Evolutionary conservation across 92 coral and sea anemone genomes (phyloP).

Genomic region (Porites rus): DNA sequence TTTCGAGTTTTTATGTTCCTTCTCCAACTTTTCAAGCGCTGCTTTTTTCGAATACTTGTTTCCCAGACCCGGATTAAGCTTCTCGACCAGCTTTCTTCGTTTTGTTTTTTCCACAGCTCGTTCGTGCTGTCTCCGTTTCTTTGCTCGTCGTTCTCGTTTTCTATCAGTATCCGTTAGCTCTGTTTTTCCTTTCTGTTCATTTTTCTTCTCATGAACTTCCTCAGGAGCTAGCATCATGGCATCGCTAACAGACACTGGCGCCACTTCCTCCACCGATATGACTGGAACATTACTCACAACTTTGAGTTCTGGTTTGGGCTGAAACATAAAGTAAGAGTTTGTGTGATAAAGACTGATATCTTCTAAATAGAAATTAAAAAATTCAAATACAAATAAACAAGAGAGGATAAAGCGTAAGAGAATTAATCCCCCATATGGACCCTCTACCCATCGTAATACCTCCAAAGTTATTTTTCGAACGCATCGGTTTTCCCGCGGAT

Average conservation of each 20-base stretch:
- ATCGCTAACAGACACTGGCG: slow-evolving; percentile 93
- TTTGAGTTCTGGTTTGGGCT: slow-evolving; percentile 93
- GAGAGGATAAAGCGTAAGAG: too few species aligned
- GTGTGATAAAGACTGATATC: too few species aligned
- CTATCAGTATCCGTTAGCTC: slow-evolving; percentile 89
- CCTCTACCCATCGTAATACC: too few species aligned
- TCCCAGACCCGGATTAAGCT: slow-evolving; percentile 87
- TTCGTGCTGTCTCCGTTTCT: slow-evolving; percentile 83
- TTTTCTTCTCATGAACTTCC: slow-evolving; percentile 87
- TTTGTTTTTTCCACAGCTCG: slow-evolving; percentile 80
- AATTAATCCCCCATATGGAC: too few species aligned
- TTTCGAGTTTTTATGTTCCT: slow-evolving; percentile 69
- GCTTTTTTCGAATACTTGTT: slow-evolving; percentile 88
- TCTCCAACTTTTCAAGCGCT: slow-evolving; percentile 75
- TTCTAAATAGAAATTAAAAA: too few species aligned
- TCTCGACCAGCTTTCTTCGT: slow-evolving; percentile 69
- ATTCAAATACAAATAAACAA: too few species aligned
- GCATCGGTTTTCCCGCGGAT: too few species aligned
- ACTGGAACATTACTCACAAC: slow-evolving; percentile 89
- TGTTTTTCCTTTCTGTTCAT: slow-evolving; percentile 76
- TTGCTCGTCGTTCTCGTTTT: slow-evolving; percentile 85
- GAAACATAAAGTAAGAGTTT: slow-evolving; percentile 6
- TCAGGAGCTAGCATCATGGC: slow-evolving; percentile 97
- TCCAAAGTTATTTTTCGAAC: too few species aligned
- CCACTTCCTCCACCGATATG: slow-evolving; percentile 89